phyloP scores from a whole-genome alignment of 2,797 vertebrate species.

The Eurystomus glaucurus region DNA sequence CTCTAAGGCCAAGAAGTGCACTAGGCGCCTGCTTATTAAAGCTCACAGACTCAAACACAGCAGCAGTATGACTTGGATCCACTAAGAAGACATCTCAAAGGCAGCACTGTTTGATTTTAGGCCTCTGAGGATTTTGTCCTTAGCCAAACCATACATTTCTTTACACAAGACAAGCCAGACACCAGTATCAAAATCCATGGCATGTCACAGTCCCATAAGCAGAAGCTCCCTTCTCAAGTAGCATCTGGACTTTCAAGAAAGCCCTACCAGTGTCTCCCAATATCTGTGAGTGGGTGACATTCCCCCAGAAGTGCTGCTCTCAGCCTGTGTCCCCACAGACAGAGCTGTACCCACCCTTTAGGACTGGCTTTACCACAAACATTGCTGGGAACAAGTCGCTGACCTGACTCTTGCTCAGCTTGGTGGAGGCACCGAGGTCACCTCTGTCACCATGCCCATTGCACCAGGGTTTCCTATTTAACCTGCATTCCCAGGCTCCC shows the following conservation, averaged over 20 bases:
- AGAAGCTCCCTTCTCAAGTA: neutral
- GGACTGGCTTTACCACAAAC: neutral
- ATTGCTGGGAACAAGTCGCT: neutral
- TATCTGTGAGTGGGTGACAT: neutral
- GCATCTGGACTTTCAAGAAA: neutral
- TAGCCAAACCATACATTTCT: neutral
- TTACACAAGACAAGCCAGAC: neutral
- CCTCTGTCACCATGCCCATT: neutral
- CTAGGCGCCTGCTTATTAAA: neutral
- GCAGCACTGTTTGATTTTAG: neutral
- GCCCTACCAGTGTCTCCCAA: accelerated
- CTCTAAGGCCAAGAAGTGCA: neutral
- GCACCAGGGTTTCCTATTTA: accelerated
- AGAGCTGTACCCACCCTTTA: neutral
- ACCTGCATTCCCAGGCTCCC: neutral
- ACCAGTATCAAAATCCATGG: neutral
- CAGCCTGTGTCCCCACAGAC: neutral
- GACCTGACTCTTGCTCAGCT: neutral
- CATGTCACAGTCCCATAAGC: accelerated
- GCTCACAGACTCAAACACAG: neutral
- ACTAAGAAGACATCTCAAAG: neutral
- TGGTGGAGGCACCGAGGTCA: neutral
- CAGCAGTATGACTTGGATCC: neutral
- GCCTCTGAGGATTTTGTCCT: neutral
- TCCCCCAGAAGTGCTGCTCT: neutral